Evolutionary conservation across 2,113 vertebrate species (phyloP).

Genomic region (Siniperca knerii): DNA sequence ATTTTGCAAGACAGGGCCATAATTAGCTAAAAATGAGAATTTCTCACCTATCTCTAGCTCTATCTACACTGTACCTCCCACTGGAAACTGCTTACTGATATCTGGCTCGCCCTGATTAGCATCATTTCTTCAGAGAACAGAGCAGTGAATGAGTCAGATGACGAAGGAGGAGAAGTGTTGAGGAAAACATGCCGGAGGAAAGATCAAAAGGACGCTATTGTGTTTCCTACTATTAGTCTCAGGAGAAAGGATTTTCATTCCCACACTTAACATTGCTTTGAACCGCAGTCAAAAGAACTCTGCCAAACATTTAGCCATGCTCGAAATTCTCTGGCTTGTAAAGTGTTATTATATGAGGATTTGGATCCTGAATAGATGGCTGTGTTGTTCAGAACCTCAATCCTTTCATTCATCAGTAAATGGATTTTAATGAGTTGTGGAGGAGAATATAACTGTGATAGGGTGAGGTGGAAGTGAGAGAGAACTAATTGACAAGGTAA

Average conservation of each 20-base stretch:
- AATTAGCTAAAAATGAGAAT: conserved; percentile 61
- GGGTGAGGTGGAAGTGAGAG: background rate
- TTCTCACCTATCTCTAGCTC: conserved; percentile 32
- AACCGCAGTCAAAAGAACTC: conserved; percentile 63
- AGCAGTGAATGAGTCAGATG: conserved; percentile 64
- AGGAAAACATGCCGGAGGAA: conserved; percentile 38
- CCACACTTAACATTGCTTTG: conserved; percentile 62
- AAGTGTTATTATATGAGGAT: conserved; percentile 38
- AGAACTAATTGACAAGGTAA: background rate
- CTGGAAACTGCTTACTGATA: conserved; percentile 41
- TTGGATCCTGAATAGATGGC: conserved; percentile 22
- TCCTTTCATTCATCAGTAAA: conserved; percentile 40
- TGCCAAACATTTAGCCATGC: conserved; percentile 35
- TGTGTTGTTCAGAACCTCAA: conserved; percentile 15
- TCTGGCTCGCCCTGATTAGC: conserved; percentile 50
- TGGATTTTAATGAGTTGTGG: conserved; percentile 20
- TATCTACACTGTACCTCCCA: conserved; percentile 31
- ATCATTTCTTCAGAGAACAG: conserved; percentile 66
- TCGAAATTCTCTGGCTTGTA: conserved; percentile 38
- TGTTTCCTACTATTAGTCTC: conserved; percentile 50
- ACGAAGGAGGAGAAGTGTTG: conserved; percentile 46
- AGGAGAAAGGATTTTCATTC: conserved; percentile 52
- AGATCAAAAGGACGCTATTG: conserved; percentile 53
- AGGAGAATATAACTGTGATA: background rate
- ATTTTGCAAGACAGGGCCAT: conserved; percentile 26